A percentile compares a stretch with the other conserved stretches of the same genome.
Evolutionary conservation across 2,113 vertebrate genomes (phyloP).

Genomic region (Empidonax alnorum): DNA sequence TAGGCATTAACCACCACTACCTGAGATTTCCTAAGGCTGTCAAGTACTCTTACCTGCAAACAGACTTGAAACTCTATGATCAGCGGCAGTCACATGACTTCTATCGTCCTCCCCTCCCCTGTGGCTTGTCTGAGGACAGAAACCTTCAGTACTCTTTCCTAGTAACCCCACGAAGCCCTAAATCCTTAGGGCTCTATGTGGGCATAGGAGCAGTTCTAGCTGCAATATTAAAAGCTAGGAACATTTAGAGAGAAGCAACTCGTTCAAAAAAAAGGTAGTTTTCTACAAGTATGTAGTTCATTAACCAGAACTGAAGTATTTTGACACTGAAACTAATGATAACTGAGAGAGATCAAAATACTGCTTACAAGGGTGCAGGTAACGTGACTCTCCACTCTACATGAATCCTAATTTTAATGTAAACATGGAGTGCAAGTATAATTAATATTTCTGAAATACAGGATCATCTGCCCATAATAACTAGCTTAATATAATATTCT

Average conservation of each 20-base stretch:
- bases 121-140: not conserved
- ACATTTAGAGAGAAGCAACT: not conserved
- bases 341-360: not conserved
- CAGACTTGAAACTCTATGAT: not conserved
- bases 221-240: not conserved
- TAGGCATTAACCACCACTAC: not conserved
- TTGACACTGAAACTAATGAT: not conserved
- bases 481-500: not conserved
- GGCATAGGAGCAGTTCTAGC: not conserved
- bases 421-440: not conserved
- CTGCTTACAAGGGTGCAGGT: not conserved
- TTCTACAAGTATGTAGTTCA: not conserved
- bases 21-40: not conserved
- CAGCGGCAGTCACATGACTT: not conserved
- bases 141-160: not conserved
- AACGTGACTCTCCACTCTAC: not conserved
- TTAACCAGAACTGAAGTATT: not conserved
- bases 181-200: not conserved
- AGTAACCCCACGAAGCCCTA: not conserved
- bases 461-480: slow-evolving; percentile 35
- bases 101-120: not conserved
- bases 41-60: not conserved
- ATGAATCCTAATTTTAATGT: not conserved
- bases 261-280: not conserved
- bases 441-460: slow-evolving; percentile 24